Conservation (phyloP, 2,113 vertebrate species). For the Pomatostomus ruficeps region DNA sequence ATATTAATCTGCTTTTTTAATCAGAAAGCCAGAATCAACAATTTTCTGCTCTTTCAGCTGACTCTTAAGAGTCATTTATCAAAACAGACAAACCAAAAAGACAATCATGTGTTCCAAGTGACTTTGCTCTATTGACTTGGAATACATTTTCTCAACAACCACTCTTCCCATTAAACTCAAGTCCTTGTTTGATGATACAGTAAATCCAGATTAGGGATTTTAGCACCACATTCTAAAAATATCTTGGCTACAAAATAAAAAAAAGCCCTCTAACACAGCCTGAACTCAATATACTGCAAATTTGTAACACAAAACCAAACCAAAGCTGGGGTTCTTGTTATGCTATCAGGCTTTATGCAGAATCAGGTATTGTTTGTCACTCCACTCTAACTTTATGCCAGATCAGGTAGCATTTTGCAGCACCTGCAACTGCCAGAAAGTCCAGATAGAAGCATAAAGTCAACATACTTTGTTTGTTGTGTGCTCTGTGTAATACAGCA, state of each 20-base stretch:
- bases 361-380: background rate
- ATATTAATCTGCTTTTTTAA: background rate
- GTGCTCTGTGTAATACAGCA: background rate
- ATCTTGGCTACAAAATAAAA: background rate
- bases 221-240: background rate
- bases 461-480: slow-evolving; percentile 8
- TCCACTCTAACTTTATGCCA: background rate
- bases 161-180: background rate
- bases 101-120: background rate
- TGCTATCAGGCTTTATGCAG: background rate
- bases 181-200: background rate
- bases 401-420: background rate
- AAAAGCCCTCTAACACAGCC: background rate
- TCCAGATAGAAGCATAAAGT: background rate
- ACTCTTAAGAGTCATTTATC: background rate
- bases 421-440: background rate
- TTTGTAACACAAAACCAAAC: background rate
- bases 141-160: background rate
- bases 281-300: background rate
- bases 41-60: background rate
- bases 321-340: background rate
- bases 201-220: background rate
- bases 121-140: background rate
- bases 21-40: background rate
- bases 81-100: background rate